phyloP scores from a whole-genome alignment of 2,888 invertebrate species.

The Gari tellinella region DNA sequence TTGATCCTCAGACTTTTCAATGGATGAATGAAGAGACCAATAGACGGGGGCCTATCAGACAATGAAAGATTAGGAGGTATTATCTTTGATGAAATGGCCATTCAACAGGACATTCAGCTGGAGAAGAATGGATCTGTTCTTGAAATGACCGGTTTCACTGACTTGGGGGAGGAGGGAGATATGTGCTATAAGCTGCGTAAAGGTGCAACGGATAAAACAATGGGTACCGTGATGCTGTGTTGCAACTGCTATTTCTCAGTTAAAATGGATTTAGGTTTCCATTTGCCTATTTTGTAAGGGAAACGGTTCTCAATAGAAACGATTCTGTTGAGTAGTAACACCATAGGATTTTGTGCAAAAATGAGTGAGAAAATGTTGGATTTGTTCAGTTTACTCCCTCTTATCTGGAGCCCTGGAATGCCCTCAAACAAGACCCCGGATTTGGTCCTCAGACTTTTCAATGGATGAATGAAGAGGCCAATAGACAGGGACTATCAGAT shows the following conservation, averaged over 20 bases:
- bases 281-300: slow-evolving; percentile 42
- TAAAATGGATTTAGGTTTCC: slow-evolving; percentile 56
- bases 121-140: slow-evolving; percentile 22
- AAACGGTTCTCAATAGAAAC: too few species aligned
- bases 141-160: slow-evolving; percentile 43
- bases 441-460: neutral
- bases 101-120: slow-evolving; percentile 55
- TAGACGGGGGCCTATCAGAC: slow-evolving; percentile 21
- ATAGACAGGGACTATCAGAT: slow-evolving; percentile 24
- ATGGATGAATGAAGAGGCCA: slow-evolving; percentile 60
- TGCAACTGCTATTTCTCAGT: slow-evolving; percentile 53
- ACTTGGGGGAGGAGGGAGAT: slow-evolving; percentile 50
- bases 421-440: neutral
- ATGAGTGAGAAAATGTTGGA: too few species aligned
- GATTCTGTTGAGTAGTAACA: too few species aligned
- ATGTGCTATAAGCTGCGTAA: slow-evolving; percentile 25
- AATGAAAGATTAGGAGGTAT: slow-evolving; percentile 50
- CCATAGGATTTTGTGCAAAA: too few species aligned
- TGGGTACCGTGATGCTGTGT: slow-evolving; percentile 38
- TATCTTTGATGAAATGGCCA: slow-evolving; percentile 59
- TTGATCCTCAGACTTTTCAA: neutral
- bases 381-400: too few species aligned
- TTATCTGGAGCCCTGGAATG: too few species aligned
- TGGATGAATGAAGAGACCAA: slow-evolving; percentile 60
- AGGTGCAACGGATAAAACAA: slow-evolving; percentile 26